Base-by-base conservation (phyloP, 2,888 invertebrate species). In the Rhorus exstirpatorius region DNA sequence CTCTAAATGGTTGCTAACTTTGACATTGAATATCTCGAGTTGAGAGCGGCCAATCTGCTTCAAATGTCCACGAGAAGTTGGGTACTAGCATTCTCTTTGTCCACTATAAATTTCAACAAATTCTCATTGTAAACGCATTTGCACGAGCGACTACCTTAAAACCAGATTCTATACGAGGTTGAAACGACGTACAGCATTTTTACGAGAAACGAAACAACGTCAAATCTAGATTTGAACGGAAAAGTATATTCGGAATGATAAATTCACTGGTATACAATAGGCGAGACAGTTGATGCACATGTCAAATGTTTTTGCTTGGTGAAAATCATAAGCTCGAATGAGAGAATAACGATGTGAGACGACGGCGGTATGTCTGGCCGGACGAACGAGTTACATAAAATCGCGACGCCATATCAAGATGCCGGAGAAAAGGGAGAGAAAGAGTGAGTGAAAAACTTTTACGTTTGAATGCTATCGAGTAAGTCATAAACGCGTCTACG, bases 401-500 rank as follows among this genome's bases (percentile, higher is more conserved):
- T 46, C 55, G 55, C 35, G 65, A 75, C 70, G 55, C 46, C 75
- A 49, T 60, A 81, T 51, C 26, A 44, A 60, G 55, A 75, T 63
- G 41, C 31, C 12, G 24, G 41, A 60, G 17, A 10, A 26, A 17
- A 51, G 41, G 44, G 46, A 4, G 38, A 26, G 35, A 17, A 46
- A 26, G 46, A 26, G 3, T 14, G 46, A 46, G 44, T n/a, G 4
- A 31, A 31, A 51, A 49, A 74, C 72, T 81, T 81, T 80, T 72
- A 79, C 72, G 71, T 67, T 74, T 75, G 65, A 51, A 74, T 58
- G 58, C 77, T 80, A 82, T 82, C 82, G 79, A 65, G 74, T 80
- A 31, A 55, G 71, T 79, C 53, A 82, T 84, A 82, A 84, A 84
- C 67, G 78, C 84, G 76, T 84, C 82, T 82, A 82, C 79, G 79